Percentiles rank a stretch among this genome's conserved stretches.
Conservation (phyloP, 2,888 invertebrate species). For the Portevinia maculata region DNA sequence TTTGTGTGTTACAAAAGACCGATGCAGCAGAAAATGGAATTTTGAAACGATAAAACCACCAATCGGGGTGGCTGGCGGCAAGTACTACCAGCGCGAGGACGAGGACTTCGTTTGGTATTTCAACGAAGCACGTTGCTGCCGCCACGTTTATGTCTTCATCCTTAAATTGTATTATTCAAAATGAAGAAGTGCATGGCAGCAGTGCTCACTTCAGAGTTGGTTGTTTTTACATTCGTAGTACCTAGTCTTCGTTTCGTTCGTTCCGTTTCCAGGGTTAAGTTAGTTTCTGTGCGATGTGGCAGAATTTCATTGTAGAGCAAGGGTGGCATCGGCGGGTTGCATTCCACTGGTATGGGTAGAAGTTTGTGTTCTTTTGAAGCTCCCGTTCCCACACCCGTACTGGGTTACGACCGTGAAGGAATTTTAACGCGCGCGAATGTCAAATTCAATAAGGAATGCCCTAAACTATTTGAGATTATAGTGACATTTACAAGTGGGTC, state of each 20-base stretch:
- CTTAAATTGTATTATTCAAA: slow-evolving; percentile 63
- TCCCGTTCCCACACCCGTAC: slow-evolving; percentile 62
- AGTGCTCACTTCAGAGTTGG: slow-evolving; percentile 20
- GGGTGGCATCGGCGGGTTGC: not conserved
- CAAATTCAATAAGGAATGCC: slow-evolving; percentile 68
- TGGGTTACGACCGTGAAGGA: slow-evolving; percentile 66
- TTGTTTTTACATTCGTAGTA: slow-evolving; percentile 41
- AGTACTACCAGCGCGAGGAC: slow-evolving; percentile 1
- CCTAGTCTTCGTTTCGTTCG: no score
- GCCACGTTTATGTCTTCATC: slow-evolving; percentile 65
- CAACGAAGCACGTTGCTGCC: slow-evolving; percentile 41
- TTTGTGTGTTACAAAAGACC: slow-evolving; percentile 20
- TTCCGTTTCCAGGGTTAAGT: slow-evolving; percentile 15
- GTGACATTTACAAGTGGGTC: slow-evolving; percentile 65
- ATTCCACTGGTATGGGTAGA: slow-evolving; percentile 9
- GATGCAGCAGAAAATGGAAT: slow-evolving; percentile 31
- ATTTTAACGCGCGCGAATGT: slow-evolving; percentile 68
- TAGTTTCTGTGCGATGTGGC: slow-evolving; percentile 35
- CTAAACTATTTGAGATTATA: slow-evolving; percentile 66
- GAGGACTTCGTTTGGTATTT: slow-evolving; percentile 6
- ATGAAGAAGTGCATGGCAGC: slow-evolving; percentile 52
- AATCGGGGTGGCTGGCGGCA: not conserved
- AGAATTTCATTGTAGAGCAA: slow-evolving; percentile 2
- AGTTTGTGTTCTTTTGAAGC: slow-evolving; percentile 48
- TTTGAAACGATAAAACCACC: slow-evolving; percentile 59